phyloP scores from a whole-genome alignment of 2,113 vertebrate species.

The Empidonax traillii region DNA sequence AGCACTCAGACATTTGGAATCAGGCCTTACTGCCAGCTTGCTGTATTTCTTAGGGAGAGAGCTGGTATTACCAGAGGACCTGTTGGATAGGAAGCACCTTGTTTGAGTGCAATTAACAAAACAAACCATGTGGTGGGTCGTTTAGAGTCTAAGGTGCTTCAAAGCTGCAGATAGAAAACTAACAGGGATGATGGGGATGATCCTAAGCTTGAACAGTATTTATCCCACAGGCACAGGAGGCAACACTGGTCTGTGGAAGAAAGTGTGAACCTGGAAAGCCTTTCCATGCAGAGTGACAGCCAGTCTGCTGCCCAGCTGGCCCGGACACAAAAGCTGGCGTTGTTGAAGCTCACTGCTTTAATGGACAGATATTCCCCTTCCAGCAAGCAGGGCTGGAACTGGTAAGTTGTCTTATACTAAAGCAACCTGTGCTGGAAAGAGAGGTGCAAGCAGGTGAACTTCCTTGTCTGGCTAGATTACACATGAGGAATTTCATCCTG shows the following conservation, averaged over 20 bases:
- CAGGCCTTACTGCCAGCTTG: neutral
- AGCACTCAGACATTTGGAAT: neutral
- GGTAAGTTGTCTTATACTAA: constrained; percentile 72
- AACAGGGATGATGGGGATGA: neutral
- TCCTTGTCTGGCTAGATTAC: neutral
- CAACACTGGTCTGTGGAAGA: constrained; percentile 73
- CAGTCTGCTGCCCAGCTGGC: constrained; percentile 78
- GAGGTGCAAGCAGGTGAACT: neutral
- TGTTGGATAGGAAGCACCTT: neutral
- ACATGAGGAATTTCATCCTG: rapidly evolving
- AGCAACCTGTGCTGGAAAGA: neutral
- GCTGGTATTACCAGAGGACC: neutral
- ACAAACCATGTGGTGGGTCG: neutral
- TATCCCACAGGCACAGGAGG: constrained; percentile 56
- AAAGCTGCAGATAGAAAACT: neutral
- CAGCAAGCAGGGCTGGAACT: constrained; percentile 90
- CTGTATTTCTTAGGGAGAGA: neutral
- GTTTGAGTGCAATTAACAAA: neutral
- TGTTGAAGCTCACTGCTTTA: constrained; percentile 84
- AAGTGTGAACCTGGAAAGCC: constrained; percentile 34
- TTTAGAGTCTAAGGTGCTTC: neutral
- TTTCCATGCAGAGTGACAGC: constrained; percentile 57
- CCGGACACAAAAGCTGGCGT: constrained; percentile 80
- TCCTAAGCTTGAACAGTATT: neutral
- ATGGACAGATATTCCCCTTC: constrained; percentile 88